Evolutionary conservation across 2,113 vertebrate genomes (phyloP), one percentile per base, ranked within the genome.

Genomic region (Dasypus novemcinctus): DNA sequence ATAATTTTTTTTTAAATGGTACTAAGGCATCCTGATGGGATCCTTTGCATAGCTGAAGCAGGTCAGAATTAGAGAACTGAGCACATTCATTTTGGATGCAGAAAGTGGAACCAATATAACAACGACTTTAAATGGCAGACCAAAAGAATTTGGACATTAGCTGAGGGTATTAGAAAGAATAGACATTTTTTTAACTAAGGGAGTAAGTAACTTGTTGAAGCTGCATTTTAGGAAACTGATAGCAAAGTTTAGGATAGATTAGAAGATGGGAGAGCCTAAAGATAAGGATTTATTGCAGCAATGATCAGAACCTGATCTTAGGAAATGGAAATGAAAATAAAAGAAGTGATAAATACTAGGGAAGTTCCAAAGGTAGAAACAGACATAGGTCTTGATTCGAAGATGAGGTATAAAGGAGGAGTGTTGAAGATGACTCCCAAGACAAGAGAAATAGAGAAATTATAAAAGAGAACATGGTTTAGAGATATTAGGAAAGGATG

Each of bases 81-180:
- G 68, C 14, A 80, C 52, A 31, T 11, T 59, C 54, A 33, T 90
- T 89, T 92, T 64, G 2, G 8, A 46, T 80, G 68, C 14, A 95
- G 61, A 29, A 41, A 68, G 9, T 78, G 14, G 6, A 83, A 57
- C 43, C 43, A 88, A 7, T 38, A 83, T 76, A 83, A 29, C 18
- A n/a, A 72, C 36, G 76, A 68, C 15, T 86, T 89, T 43, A 88
- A 94, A 90, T 90, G 20, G 29, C 36, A 95, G 15, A 52, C 17
- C 36, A 54, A 79, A 93, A 59, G 17, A 95, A 49, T 91, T 88
- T 80, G 78, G n/a, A 68, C 71, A 46, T 95, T 88, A 80, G 12
- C 72, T 69, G 49, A 75, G 41, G n/a, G 12, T 94, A 64, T 69
- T 90, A 36, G 72, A 94, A 91, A 9, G 13, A 89, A 33, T 85